Conservation (phyloP, 2,888 invertebrate species). For the Pachymerium ferrugineum region DNA sequence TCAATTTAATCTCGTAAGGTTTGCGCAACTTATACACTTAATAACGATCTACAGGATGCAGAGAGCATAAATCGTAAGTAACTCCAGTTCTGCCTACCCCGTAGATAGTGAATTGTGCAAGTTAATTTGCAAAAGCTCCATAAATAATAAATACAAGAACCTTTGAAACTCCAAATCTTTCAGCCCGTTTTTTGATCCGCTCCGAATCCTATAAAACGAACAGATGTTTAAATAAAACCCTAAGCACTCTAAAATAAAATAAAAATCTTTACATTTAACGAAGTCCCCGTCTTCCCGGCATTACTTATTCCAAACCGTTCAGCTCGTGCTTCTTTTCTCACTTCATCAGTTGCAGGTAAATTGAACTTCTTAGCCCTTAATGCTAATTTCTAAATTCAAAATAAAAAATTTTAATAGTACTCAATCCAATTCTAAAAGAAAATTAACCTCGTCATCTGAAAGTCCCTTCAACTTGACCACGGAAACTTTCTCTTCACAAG, state of each 20-base stretch:
- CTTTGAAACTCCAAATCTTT: slow-evolving; percentile 3
- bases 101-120: neutral
- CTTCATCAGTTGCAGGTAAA: slow-evolving; percentile 1
- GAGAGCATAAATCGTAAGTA: too few species aligned
- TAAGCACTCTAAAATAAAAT: neutral
- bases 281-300: neutral
- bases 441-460: neutral
- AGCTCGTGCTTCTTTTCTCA: neutral
- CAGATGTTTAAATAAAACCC: neutral
- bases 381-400: neutral
- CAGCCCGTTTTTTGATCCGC: neutral
- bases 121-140: neutral
- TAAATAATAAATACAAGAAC: neutral
- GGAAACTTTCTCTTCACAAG: neutral
- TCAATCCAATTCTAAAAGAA: neutral
- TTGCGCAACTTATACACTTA: too few species aligned
- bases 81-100: too few species aligned
- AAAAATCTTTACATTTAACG: neutral
- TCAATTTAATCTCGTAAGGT: too few species aligned
- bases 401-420: neutral
- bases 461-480: neutral
- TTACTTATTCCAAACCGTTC: neutral
- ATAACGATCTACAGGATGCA: too few species aligned
- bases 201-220: neutral
- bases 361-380: neutral